A percentile compares a stretch with the other conserved stretches of the same genome.
Evolutionary conservation across 2,797 vertebrate genomes (phyloP).

Genomic region (Spinus pinus): DNA sequence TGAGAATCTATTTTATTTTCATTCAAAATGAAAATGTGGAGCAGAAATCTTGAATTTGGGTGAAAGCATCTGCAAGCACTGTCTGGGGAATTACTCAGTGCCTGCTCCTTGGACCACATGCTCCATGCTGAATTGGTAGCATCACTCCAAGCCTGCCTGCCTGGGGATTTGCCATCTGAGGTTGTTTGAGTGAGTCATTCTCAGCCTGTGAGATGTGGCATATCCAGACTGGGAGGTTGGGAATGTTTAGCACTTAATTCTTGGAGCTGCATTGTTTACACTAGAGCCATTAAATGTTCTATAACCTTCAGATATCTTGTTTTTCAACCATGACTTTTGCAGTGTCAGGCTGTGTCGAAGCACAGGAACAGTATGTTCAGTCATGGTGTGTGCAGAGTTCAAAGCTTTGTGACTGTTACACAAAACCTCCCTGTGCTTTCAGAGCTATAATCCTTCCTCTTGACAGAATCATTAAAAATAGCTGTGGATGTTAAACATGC

Average conservation of each 20-base stretch:
- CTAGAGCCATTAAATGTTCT: not conserved
- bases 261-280: not conserved
- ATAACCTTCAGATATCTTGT: not conserved
- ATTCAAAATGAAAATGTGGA: not conserved
- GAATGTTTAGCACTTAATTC: not conserved
- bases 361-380: not conserved
- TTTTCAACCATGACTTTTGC: not conserved
- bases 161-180: not conserved
- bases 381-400: not conserved
- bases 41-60: not conserved
- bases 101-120: not conserved
- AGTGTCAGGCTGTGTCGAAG: not conserved
- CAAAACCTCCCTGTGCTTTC: not conserved
- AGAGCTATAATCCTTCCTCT: not conserved
- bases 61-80: not conserved
- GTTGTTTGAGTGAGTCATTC: not conserved
- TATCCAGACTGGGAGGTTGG: not conserved
- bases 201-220: not conserved
- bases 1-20: not conserved
- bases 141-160: not conserved
- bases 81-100: not conserved
- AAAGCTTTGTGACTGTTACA: not conserved
- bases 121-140: not conserved
- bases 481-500: not conserved
- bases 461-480: constrained; percentile 37